Base-by-base conservation (phyloP, 2,113 vertebrate genomes). In the Nothocercus nigrocapillus region DNA sequence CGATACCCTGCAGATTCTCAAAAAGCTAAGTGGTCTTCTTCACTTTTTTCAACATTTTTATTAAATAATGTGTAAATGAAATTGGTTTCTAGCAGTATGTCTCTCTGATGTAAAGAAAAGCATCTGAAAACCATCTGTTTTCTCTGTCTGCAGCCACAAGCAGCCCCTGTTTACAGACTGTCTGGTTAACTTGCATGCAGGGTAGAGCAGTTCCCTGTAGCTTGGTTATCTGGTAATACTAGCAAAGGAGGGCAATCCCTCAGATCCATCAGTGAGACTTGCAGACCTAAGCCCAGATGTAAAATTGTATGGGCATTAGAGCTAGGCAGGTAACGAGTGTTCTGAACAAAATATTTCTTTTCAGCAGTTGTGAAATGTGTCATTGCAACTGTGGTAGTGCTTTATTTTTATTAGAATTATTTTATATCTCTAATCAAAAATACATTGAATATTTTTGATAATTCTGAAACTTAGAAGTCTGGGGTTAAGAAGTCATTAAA, bases 201-300 rank as follows among this genome's bases (percentile, higher is more conserved):
- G 38, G 16, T 44, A 51, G 13, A 13, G 36, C n/a, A 22, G 6
- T 24, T 85, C 53, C 42, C 49, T 58, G 22, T 1, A n/a, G 42
- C 47, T 70, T 67, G 22, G 24, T 32, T 11, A 4, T 20, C 2
- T 1, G 42, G 8, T 22, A 62, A 56, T 0, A 1, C 1, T 13
- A 4, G 6, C 32, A 58, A 28, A 42, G 28, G 18, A 74, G 9
- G 11, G 7, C 5, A n/a, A n/a, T 34, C 45, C 21, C 88, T 75
- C 36, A 83, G 19, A 28, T 56, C 42, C 22, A 1, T 49, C n/a
- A 44, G 44, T 45, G 36, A 74, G 59, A 59, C 47, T 54, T 59
- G 24, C 18, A 30, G 84, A 36, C 53, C 2, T 5, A 17, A 73
- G 8, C 51, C 44, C 40, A 47, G 28, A 58, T 34, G 21, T 59